Base-by-base conservation (phyloP, 2,797 vertebrate species). In the Pangasius mekongensis region DNA sequence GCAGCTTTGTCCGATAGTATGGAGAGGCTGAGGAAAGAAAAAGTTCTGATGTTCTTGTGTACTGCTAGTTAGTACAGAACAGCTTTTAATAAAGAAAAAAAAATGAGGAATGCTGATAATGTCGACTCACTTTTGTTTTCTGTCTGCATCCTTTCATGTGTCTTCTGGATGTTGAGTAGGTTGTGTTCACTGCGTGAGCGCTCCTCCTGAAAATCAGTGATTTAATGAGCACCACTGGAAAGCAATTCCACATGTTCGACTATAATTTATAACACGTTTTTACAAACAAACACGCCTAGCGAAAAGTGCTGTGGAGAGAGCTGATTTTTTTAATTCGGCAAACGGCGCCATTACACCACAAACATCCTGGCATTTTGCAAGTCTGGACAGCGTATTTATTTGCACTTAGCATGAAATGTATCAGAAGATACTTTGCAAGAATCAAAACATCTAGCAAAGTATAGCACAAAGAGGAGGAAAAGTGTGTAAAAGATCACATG, bases 101-200 rank as follows among this genome's bases (percentile, higher is more conserved):
- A 43, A 85, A 30, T 74, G 8, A 49, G 5, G 43, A 39, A 84
- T 54, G 49, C 9, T 83, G 83, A 60, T 86, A 87, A 84, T 47
- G 67, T 20, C 10, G 67, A 91, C 96, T 94, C 84, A 98, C 98
- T 98, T 86, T 98, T 98, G 92, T 98, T 98, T 90, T 98, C 98
- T 0, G 97, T 98, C 94, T 98, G 97, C 98, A 98, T 98, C 89
- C 98, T 94, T 94, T 98, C 98, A 0, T 98, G 98, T 0, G 98
- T 98, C 89, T 98, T 98, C 96, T 98, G 97, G 81, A 98, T 98
- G 92, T 98, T 98, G 91, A 98, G 97, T 87, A 98, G 94, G 49
- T 98, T 98, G 94, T 98, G 98, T 92, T 98, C 98, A 14, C 97
- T 98, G 88, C 97, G 95, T 0, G 97, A 97, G 4, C 97, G 94